These are phyloP conservation scores for Lissocephala sabroskyi DNA, from an alignment of 2,888 invertebrate genomes.

Conservation along the genomic window DNA sequence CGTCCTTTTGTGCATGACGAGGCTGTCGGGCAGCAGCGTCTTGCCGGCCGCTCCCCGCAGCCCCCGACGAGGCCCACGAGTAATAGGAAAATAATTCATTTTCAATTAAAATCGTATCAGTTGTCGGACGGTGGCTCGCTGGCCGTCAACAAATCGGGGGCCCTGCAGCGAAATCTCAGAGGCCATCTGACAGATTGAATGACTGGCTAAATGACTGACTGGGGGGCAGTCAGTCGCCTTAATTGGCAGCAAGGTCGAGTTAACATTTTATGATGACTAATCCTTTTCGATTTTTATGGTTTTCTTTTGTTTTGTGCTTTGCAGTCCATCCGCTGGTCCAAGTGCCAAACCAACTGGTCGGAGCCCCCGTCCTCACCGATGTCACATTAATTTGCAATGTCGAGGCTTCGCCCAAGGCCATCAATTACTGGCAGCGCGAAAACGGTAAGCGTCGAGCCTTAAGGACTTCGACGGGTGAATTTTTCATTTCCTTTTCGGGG, in stretches of 20 bases:
- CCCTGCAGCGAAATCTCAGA: too few relatives aligned
- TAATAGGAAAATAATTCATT: constrained; percentile 68
- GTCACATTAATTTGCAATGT: constrained; percentile 89
- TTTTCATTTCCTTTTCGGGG: constrained; percentile 27
- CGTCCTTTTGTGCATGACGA: too few relatives aligned
- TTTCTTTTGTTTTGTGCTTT: too few relatives aligned
- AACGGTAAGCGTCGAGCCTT: constrained; percentile 77
- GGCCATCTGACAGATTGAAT: constrained; percentile 3
- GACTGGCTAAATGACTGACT: constrained; percentile 13
- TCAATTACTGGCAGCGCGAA: constrained; percentile 95
- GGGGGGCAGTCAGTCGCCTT: constrained; percentile 15
- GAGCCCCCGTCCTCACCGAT: constrained; percentile 88
- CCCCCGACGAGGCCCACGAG: constrained; percentile 19
- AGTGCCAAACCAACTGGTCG: constrained; percentile 94
- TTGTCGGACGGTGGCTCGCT: constrained; percentile 9
- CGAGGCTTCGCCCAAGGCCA: constrained; percentile 93
- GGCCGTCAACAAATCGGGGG: constrained; percentile 2
- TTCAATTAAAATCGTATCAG: constrained; percentile 71
- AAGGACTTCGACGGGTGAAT: constrained; percentile 9
- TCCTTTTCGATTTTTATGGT: constrained; percentile 3
- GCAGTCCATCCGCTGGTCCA: constrained; percentile 93
- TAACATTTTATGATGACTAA: neutral
- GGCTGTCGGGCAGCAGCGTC: too few relatives aligned
- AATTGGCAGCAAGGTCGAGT: neutral
- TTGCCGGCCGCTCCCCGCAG: constrained; percentile 12